Evolutionary conservation across 2,888 invertebrate species (phyloP).

Genomic region (Branchipolynoe longqiensis): DNA sequence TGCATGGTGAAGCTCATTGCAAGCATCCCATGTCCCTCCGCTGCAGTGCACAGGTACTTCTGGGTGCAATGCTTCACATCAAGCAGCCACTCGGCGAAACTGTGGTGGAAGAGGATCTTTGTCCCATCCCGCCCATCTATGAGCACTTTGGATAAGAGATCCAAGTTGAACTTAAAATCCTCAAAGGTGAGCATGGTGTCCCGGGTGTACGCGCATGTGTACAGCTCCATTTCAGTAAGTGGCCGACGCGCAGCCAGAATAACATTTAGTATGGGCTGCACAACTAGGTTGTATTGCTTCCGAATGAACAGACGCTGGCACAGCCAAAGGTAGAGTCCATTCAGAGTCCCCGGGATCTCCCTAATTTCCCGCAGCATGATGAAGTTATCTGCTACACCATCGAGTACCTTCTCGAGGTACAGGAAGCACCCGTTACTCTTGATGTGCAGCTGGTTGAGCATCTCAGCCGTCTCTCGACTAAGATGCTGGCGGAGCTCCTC

Average conservation of each 20-base stretch:
- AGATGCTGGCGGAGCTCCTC: slow-evolving; percentile 93
- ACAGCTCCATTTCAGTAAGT: slow-evolving; percentile 88
- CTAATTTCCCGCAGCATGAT: slow-evolving; percentile 93
- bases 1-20: slow-evolving; percentile 87
- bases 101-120: slow-evolving; percentile 93
- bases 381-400: slow-evolving; percentile 95
- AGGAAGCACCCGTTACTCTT: slow-evolving; percentile 91
- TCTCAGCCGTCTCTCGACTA: slow-evolving; percentile 94
- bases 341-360: slow-evolving; percentile 96
- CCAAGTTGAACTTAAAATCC: slow-evolving; percentile 75
- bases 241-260: slow-evolving; percentile 93
- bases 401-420: slow-evolving; percentile 83
- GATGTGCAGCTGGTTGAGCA: slow-evolving; percentile 95
- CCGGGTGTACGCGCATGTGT: slow-evolving; percentile 90
- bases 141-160: slow-evolving; percentile 82
- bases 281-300: slow-evolving; percentile 90
- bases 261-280: slow-evolving; percentile 88
- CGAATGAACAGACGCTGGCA: slow-evolving; percentile 95
- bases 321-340: slow-evolving; percentile 96
- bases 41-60: slow-evolving; percentile 89
- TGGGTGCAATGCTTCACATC: slow-evolving; percentile 99
- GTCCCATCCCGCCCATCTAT: slow-evolving; percentile 87
- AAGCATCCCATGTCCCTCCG: slow-evolving; percentile 89
- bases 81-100: slow-evolving; percentile 95
- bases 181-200: slow-evolving; percentile 86